These are phyloP conservation scores for Cyrtorhinus lividipennis DNA, from an alignment of 1,140 invertebrate species.

Conservation along the genomic window DNA sequence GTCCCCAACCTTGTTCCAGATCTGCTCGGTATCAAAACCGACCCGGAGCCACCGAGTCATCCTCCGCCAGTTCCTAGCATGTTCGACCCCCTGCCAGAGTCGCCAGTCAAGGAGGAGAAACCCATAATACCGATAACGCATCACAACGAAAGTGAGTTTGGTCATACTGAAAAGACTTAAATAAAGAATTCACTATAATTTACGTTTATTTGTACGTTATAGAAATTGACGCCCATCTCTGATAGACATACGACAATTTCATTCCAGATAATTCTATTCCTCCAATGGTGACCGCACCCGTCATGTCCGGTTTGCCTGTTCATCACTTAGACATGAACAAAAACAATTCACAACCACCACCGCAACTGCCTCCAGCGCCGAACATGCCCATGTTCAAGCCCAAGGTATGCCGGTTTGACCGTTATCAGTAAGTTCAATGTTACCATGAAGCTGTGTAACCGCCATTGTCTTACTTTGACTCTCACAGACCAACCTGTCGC, in stretches of 20 bases:
- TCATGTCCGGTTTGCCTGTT: neutral
- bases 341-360: slow-evolving; percentile 32
- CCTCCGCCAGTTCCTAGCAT: slow-evolving; percentile 24
- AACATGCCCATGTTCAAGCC: slow-evolving; percentile 26
- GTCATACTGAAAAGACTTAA: no score
- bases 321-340: slow-evolving; percentile 23
- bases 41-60: slow-evolving; percentile 24
- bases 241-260: neutral
- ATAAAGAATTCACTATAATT: no score
- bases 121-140: slow-evolving; percentile 16
- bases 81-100: slow-evolving; percentile 23
- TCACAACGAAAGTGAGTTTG: slow-evolving; percentile 21
- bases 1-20: slow-evolving; percentile 27
- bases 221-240: no score
- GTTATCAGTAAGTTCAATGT: no score
- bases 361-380: slow-evolving; percentile 28
- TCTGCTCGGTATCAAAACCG: slow-evolving; percentile 31
- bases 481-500: neutral
- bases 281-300: no score
- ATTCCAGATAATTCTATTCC: slow-evolving; percentile 23
- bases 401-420: slow-evolving; percentile 15
- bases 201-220: no score
- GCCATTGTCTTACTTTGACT: no score
- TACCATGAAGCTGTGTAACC: no score
- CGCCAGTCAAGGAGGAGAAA: slow-evolving; percentile 22